Base-by-base conservation (phyloP, 2,797 vertebrate genomes). In the Eulemur albifrons region DNA sequence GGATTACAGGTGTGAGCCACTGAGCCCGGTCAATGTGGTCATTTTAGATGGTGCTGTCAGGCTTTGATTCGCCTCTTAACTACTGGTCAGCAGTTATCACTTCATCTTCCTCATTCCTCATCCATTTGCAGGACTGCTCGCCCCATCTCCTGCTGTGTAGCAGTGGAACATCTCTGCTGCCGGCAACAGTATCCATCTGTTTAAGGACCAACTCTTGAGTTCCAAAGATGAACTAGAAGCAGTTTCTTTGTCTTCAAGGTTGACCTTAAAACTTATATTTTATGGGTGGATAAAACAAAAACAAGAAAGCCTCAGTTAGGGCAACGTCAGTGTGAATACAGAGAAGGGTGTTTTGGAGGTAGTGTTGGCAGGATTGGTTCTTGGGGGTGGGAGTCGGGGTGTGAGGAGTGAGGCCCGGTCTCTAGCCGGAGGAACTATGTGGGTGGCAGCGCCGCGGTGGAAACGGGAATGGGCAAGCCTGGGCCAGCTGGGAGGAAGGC, bases 1-100 rank as follows among this genome's bases (percentile, higher is more conserved):
- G 38, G 3, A 14, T 14, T 72, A 43, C 6, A 43, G 69, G 23
- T 2, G 5, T 73, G 25, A 73, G 40, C 25, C 70, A 73, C 40
- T 2, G 0, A 0, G 2, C 52, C 52, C 1, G 8, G 52, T 27
- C 70, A 0, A 30, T 52, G 9, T 12, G 7, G 45, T 40, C 18
- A 1, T 43, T 35, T 18, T 25, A 27, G 57, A 48, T n/a, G 23
- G 45, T 27, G 35, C 40, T 4, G 3, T 59, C 32, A 25, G 27
- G 38, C 9, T 43, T 3, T 1, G 54, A 32, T 54, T 63, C 10
- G 7, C 69, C 50, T 59, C 52, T 48, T 13, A 14, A 14, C 38
- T 54, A 7, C 61, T 4, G 3, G 20, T 48, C 82, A 20, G 54
- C 10, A 32, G 38, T 67, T 38, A 45, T 21, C 7, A 4, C 63